phyloP scores from a whole-genome alignment of 2,888 invertebrate species.

The Rotaria magnacalcarata region DNA sequence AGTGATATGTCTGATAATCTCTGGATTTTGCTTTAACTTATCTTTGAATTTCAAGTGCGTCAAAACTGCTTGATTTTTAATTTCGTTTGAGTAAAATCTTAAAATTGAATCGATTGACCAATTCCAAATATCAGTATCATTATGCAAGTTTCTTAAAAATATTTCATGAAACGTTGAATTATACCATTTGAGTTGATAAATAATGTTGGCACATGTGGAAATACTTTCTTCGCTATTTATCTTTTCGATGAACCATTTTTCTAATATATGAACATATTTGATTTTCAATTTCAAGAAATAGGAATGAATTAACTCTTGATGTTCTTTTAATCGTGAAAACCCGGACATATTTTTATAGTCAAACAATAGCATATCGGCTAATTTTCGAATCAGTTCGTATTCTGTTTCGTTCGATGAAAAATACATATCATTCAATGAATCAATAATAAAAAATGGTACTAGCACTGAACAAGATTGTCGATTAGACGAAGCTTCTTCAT shows the following conservation, averaged over 20 bases:
- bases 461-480: neutral
- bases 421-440: neutral
- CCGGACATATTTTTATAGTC: neutral
- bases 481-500: neutral
- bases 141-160: neutral
- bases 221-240: neutral
- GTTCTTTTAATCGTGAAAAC: neutral
- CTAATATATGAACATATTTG: neutral
- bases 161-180: neutral
- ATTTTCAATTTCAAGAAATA: neutral
- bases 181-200: neutral
- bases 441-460: neutral
- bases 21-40: neutral
- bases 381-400: neutral
- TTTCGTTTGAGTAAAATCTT: neutral
- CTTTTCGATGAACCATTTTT: neutral
- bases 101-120: neutral
- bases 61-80: neutral
- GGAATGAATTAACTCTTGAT: neutral
- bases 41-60: neutral
- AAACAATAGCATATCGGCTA: neutral
- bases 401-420: neutral
- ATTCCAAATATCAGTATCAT: neutral
- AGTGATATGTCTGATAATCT: neutral
- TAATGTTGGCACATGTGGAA: neutral